phyloP scores from a whole-genome alignment of 2,113 vertebrate species.

The Capreolus pygargus region DNA sequence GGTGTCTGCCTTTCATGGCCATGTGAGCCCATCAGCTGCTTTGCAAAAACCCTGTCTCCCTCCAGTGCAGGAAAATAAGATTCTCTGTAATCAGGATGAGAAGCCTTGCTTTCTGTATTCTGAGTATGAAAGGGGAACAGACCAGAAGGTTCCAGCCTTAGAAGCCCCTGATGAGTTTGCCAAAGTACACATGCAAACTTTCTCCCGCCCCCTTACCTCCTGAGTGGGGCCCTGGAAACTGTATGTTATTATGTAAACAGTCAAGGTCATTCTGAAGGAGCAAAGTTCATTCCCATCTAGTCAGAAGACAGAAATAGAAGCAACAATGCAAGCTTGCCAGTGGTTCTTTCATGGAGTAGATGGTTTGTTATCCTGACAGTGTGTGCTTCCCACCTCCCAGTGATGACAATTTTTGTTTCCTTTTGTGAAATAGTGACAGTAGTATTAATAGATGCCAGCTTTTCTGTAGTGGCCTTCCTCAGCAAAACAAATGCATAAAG shows the following conservation, averaged over 20 bases:
- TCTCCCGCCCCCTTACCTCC: background rate
- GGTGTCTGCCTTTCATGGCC: background rate
- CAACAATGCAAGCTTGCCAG: background rate
- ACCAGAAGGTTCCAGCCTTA: background rate
- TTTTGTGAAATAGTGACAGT: background rate
- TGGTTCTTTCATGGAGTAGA: background rate
- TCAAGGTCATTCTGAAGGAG: background rate
- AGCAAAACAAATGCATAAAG: background rate
- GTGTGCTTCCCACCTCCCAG: background rate
- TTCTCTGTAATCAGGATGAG: slow-evolving; percentile 3
- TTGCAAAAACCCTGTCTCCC: slow-evolving; percentile 61
- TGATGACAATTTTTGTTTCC: background rate
- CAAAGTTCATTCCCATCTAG: background rate
- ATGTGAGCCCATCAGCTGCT: background rate
- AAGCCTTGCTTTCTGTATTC: background rate
- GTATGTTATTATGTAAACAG: background rate
- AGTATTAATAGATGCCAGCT: background rate
- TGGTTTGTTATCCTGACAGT: background rate
- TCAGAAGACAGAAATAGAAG: background rate
- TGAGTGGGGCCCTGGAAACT: background rate
- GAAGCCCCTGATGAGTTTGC: background rate
- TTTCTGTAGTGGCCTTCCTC: background rate
- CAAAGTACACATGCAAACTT: accelerated
- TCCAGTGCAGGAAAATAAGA: slow-evolving; percentile 57
- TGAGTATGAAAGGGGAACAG: background rate